Conservation (phyloP, 2,888 invertebrate species). For the Hemaris fuciformis region DNA sequence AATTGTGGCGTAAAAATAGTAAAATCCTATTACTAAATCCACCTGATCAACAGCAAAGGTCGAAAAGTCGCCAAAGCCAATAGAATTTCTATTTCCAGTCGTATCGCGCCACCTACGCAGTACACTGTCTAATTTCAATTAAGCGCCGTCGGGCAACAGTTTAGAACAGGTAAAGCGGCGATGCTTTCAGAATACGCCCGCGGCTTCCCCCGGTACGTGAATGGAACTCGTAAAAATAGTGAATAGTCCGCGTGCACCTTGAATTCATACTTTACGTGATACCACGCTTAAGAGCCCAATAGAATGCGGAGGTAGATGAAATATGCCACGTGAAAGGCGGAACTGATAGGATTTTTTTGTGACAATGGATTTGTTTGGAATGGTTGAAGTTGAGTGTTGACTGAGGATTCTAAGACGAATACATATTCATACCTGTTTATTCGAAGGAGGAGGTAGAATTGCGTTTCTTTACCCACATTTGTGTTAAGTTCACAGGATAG, state of each 20-base stretch:
- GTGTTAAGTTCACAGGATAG: too few species aligned
- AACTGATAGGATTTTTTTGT: background rate
- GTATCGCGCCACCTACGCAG: background rate
- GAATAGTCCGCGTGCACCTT: constrained; percentile 43
- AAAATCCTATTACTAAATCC: too few species aligned
- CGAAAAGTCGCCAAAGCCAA: background rate
- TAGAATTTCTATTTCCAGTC: background rate
- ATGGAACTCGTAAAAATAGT: constrained; percentile 53
- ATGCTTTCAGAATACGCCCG: constrained; percentile 9
- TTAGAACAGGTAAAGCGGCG: background rate
- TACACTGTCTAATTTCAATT: background rate
- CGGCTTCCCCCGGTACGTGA: constrained; percentile 29
- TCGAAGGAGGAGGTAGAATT: background rate
- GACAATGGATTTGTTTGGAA: background rate
- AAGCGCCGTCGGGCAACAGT: background rate
- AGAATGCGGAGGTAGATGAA: constrained; percentile 26
- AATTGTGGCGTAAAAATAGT: too few species aligned
- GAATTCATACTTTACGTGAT: constrained; percentile 59
- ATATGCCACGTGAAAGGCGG: constrained; percentile 21
- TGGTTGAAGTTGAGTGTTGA: background rate
- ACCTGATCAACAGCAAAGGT: too few species aligned
- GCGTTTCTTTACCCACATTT: too few species aligned
- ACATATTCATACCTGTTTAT: background rate
- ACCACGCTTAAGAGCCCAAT: constrained; percentile 34
- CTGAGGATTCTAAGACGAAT: background rate